These are phyloP conservation scores for Penaeus chinensis DNA, from an alignment of 1,140 invertebrate genomes.

Conservation along the genomic window DNA sequence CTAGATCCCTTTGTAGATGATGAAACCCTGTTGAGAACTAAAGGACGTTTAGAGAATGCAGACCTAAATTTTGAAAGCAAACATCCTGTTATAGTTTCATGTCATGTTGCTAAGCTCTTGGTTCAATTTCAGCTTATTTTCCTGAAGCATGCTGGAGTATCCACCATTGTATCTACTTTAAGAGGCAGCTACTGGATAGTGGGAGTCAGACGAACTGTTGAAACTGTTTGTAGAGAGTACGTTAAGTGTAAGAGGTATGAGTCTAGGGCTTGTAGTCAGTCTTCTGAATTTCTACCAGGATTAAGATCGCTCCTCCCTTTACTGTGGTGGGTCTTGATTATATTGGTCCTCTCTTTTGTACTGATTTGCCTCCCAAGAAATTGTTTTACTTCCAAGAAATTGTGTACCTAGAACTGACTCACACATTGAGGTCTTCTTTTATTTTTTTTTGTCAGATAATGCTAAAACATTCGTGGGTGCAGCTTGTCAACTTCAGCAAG, in stretches of 20 bases:
- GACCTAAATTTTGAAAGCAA: too few relatives aligned
- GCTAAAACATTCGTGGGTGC: slow-evolving; percentile 18
- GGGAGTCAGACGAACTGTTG: slow-evolving; percentile 29
- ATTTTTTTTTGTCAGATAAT: slow-evolving; percentile 28
- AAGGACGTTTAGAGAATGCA: too few relatives aligned
- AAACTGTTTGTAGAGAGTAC: slow-evolving; percentile 1
- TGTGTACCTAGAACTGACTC: slow-evolving; percentile 32
- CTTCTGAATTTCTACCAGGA: not conserved
- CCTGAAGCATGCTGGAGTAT: too few relatives aligned
- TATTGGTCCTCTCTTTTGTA: slow-evolving; percentile 22
- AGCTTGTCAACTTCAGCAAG: not conserved
- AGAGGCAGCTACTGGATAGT: slow-evolving; percentile 8
- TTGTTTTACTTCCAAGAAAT: not conserved
- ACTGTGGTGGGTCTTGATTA: slow-evolving; percentile 28
- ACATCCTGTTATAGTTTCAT: too few relatives aligned
- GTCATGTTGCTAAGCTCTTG: too few relatives aligned
- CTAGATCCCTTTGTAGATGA: too few relatives aligned
- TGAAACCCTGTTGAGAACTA: too few relatives aligned
- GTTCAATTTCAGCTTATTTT: too few relatives aligned
- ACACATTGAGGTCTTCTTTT: not conserved
- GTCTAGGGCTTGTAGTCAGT: not conserved
- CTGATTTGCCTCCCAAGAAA: not conserved
- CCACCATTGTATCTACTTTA: not conserved
- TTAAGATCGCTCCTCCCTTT: slow-evolving; percentile 27
- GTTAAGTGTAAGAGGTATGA: slow-evolving; percentile 17